Conservation (phyloP, 1,140 invertebrate species). For the Pristionchus pacificus region DNA sequence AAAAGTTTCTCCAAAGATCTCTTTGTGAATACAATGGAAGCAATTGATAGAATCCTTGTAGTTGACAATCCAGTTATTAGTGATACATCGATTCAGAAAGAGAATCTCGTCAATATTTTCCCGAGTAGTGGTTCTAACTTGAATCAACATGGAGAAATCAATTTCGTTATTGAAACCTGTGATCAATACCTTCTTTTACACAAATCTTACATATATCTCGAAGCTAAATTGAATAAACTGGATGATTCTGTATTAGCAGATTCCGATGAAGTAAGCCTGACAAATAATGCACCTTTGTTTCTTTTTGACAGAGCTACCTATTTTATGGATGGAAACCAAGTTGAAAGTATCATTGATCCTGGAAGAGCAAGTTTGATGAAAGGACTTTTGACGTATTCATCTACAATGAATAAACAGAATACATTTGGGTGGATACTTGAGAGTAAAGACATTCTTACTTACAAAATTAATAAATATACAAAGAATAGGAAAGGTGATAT, state of each 20-base stretch:
- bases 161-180: constrained; percentile 35
- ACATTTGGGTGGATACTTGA: constrained; percentile 38
- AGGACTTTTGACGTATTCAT: constrained; percentile 33
- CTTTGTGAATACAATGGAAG: constrained; percentile 9
- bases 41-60: constrained; percentile 23
- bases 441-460: neutral
- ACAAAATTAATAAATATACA: constrained; percentile 38
- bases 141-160: constrained; percentile 40
- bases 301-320: constrained; percentile 35
- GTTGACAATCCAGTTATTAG: constrained; percentile 25
- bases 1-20: too few relatives aligned
- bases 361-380: constrained; percentile 39
- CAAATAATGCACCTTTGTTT: constrained; percentile 39
- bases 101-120: constrained; percentile 29
- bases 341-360: constrained; percentile 33
- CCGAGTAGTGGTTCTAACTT: constrained; percentile 32
- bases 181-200: constrained; percentile 35
- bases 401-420: constrained; percentile 36
- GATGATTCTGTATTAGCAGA: constrained; percentile 27
- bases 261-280: constrained; percentile 31
- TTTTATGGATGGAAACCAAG: constrained; percentile 35
- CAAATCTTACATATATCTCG: constrained; percentile 37
- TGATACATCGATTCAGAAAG: constrained; percentile 30
- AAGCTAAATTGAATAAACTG: constrained; percentile 26
- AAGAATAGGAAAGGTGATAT: constrained; percentile 26